These are phyloP conservation scores for Coptodon bakossiorum DNA, from an alignment of 2,113 vertebrate genomes.

Conservation along the genomic window DNA sequence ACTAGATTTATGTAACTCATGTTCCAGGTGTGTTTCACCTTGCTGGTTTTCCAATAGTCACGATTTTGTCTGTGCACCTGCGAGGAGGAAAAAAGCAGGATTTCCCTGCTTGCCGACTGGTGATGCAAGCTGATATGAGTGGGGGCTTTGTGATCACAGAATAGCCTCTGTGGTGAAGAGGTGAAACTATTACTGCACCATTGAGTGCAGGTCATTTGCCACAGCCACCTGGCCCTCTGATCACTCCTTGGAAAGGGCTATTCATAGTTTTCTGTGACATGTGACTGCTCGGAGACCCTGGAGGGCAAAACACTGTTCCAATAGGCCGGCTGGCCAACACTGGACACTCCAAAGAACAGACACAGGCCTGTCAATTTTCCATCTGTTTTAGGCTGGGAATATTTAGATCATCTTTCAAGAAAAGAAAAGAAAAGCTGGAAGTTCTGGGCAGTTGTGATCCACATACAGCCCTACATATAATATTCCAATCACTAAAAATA, in stretches of 20 bases:
- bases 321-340: background rate
- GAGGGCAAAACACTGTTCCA: background rate
- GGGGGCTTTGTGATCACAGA: slow-evolving; percentile 41
- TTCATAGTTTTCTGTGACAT: background rate
- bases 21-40: slow-evolving; percentile 15
- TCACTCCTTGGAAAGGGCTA: slow-evolving; percentile 1
- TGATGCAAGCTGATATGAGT: slow-evolving; percentile 58
- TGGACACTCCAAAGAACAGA: background rate
- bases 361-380: background rate
- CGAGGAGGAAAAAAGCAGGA: slow-evolving; percentile 16
- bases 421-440: background rate
- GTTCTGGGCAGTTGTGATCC: background rate
- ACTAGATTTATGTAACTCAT: background rate
- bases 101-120: slow-evolving; percentile 34
- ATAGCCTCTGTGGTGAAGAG: slow-evolving; percentile 50
- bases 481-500: background rate
- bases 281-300: background rate
- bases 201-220: slow-evolving; percentile 50
- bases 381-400: background rate
- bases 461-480: background rate
- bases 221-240: slow-evolving; percentile 45
- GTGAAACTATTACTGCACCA: slow-evolving; percentile 50
- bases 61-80: background rate
- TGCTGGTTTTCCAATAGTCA: slow-evolving; percentile 12
- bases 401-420: background rate